Evolutionary conservation across 1,140 invertebrate genomes (phyloP), one percentile per base, ranked within the genome.

Genomic region (Eurosta solidaginis): DNA sequence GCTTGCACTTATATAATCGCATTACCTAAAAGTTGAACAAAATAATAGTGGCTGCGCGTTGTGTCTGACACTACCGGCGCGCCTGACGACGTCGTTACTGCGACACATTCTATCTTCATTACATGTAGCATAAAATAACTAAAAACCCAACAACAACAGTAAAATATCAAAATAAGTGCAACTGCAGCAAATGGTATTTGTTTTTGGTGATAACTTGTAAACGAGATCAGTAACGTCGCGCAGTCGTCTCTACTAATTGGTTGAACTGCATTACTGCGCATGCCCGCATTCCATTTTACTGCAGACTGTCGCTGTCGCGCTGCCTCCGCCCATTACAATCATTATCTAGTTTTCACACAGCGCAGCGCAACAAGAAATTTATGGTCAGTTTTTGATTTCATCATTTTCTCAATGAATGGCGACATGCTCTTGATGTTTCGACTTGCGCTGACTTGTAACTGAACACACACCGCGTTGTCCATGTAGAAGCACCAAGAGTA

Each of bases 1-100:
- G 63, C 76, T 22, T 77, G 52, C 50, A 79, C 78, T 79, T 79
- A 54, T 79, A 79, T 79, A 79, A 76, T 45, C 78, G 22, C 25
- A 54, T 59, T n/a, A n/a, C n/a, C n/a, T n/a, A n/a, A n/a, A n/a
- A n/a, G n/a, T n/a, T n/a, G n/a, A n/a, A n/a, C n/a, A n/a, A n/a
- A n/a, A n/a, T n/a, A 33, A 0, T 33, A 68, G 36, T 33, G 7
- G 33, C 33, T 68, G 59, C 59, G 54, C 27, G 5, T 9, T n/a
- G 3, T 40, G 12, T 22, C 17, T 25, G 6, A 14, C 20, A 9
- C 29, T 9, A 7, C 33, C 33, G 10, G 9, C 54, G n/a, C n/a
- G n/a, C n/a, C n/a, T n/a, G n/a, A n/a, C n/a, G n/a, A n/a, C 9
- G 59, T 10, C n/a, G 5, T 42, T 68, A n/a, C 33, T 40, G 59